Percentiles rank a stretch among this genome's conserved stretches.
These are phyloP conservation scores for Melanostigma gelatinosum DNA, from an alignment of 2,113 vertebrate species.

Conservation along the genomic window DNA sequence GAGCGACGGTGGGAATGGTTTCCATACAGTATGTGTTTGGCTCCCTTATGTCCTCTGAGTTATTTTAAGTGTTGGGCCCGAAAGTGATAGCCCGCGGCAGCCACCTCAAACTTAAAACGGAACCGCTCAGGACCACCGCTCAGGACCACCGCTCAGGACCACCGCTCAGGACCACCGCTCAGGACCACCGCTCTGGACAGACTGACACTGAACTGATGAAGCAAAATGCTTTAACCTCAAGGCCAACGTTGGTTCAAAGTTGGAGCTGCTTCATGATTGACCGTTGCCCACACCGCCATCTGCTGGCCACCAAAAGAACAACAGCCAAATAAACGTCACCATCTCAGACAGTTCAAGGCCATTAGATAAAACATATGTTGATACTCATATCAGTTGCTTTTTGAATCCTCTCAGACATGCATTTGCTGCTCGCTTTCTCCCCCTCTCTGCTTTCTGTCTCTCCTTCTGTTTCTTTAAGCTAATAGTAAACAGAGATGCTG, in stretches of 20 bases:
- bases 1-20: slow-evolving; percentile 50
- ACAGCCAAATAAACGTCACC: slow-evolving; percentile 13
- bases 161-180: slow-evolving; percentile 15
- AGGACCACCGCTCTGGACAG: slow-evolving; percentile 38
- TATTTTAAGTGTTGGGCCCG: slow-evolving; percentile 36
- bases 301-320: slow-evolving; percentile 62
- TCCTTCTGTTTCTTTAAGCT: slow-evolving; percentile 51
- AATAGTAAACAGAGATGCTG: slow-evolving; percentile 65
- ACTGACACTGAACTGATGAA: slow-evolving; percentile 44
- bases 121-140: slow-evolving; percentile 43
- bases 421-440: slow-evolving; percentile 22
- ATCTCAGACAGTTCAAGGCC: slow-evolving; percentile 31
- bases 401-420: slow-evolving; percentile 41
- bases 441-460: slow-evolving; percentile 49
- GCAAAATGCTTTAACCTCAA: slow-evolving; percentile 21
- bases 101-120: slow-evolving; percentile 15
- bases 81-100: slow-evolving; percentile 38
- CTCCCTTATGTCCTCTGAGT: slow-evolving; percentile 32
- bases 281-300: slow-evolving; percentile 69
- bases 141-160: slow-evolving; percentile 30
- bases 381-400: slow-evolving; percentile 44
- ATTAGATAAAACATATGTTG: slow-evolving; percentile 44
- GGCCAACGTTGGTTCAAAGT: slow-evolving; percentile 57
- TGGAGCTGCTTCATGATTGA: not conserved
- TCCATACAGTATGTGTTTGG: slow-evolving; percentile 36